Percentiles rank a stretch among this genome's conserved stretches.
phyloP scores from a whole-genome alignment of 2,888 invertebrate genomes.

The Nomada fabriciana region DNA sequence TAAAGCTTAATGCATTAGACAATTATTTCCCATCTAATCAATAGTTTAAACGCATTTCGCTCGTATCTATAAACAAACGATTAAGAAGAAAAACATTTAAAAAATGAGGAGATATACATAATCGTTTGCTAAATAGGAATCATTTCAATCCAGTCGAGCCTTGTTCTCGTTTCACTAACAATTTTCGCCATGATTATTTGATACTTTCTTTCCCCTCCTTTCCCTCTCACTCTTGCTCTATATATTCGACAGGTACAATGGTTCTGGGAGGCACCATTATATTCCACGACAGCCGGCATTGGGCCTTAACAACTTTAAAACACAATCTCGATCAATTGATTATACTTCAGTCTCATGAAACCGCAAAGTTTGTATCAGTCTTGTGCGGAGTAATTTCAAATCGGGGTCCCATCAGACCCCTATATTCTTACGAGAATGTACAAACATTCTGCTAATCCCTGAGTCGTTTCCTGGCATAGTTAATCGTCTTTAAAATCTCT shows the following conservation, averaged over 20 bases:
- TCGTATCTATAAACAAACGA: not conserved
- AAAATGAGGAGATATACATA: not conserved
- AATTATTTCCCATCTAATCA: not conserved
- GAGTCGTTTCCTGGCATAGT: conserved; percentile 7
- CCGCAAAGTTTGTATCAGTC: conserved; percentile 67
- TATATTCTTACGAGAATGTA: not conserved
- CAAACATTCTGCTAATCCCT: conserved; percentile 10
- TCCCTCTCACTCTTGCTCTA: not conserved
- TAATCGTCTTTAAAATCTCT: too few relatives aligned
- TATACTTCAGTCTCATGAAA: conserved; percentile 71
- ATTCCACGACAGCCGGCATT: conserved; percentile 33
- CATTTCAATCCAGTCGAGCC: not conserved
- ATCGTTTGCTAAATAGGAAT: not conserved
- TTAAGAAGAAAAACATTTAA: not conserved
- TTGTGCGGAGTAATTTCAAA: conserved; percentile 51
- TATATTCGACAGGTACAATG: not conserved
- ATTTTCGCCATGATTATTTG: not conserved
- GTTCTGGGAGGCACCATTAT: conserved; percentile 2
- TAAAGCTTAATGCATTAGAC: conserved; percentile 64
- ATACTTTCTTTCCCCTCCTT: not conserved
- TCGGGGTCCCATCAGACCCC: not conserved
- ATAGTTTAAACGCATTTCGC: not conserved
- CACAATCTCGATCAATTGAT: conserved; percentile 38
- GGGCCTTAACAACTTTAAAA: conserved; percentile 66
- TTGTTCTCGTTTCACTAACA: not conserved